Evolutionary conservation across 1,140 invertebrate species (phyloP).

Genomic region (Triops longicaudatus): DNA sequence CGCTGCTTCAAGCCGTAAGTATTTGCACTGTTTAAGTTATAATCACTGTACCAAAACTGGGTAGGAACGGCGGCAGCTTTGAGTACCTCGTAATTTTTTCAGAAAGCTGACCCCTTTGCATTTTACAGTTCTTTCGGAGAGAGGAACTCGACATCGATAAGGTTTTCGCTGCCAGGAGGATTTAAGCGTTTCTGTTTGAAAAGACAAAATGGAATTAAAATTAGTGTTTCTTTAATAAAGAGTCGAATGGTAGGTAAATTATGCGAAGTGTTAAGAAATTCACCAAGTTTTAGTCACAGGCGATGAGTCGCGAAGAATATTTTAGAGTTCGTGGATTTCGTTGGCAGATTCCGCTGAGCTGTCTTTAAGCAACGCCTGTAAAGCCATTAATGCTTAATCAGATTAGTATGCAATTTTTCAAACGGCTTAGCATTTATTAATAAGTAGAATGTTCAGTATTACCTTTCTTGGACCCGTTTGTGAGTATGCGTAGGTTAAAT

Average conservation of each 20-base stretch:
- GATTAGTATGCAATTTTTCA: neutral
- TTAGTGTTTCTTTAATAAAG: neutral
- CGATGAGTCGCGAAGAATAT: neutral
- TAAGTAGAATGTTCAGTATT: neutral
- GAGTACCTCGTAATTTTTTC: too few relatives aligned
- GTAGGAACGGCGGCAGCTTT: neutral
- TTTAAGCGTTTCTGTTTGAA: conserved; percentile 50
- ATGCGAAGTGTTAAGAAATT: neutral
- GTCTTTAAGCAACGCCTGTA: conserved; percentile 1
- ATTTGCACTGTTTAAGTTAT: neutral
- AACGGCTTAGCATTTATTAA: neutral
- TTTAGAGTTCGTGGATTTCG: conserved; percentile 11
- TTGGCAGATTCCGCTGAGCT: neutral
- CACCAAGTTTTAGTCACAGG: neutral
- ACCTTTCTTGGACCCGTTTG: neutral
- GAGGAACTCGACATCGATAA: conserved; percentile 17
- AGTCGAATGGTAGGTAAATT: neutral
- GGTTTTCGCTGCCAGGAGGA: conserved; percentile 49
- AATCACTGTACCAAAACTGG: conserved; percentile 1
- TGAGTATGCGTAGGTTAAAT: neutral
- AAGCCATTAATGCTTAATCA: neutral
- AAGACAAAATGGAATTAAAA: neutral
- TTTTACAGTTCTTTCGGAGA: neutral
- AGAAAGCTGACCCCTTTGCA: neutral
- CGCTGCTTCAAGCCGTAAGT: neutral